These are phyloP conservation scores for Pogonognathellus flavescens DNA, from an alignment of 1,140 invertebrate species.

Conservation along the genomic window DNA sequence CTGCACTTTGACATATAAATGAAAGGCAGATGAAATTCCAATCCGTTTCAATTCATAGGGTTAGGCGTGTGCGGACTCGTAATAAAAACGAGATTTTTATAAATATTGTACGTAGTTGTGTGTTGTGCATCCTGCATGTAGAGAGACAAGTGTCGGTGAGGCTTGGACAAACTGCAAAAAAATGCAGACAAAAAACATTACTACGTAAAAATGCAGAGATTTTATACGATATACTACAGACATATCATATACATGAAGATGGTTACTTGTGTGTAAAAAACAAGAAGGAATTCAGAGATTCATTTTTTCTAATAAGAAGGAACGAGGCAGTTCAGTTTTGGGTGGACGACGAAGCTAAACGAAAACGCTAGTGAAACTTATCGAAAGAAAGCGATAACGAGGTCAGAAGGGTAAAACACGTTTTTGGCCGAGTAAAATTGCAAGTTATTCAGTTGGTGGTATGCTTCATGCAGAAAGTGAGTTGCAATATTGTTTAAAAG, in stretches of 20 bases:
- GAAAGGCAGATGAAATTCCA: conserved; percentile 26
- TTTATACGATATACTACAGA: neutral
- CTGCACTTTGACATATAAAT: neutral
- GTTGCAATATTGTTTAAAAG: no score
- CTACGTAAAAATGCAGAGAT: neutral
- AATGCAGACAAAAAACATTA: neutral
- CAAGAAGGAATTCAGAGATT: conserved; percentile 17
- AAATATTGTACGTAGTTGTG: neutral
- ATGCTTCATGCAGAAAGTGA: no score
- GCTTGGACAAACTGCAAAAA: neutral
- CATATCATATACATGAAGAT: neutral
- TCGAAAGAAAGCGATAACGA: conserved; percentile 36
- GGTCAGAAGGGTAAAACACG: conserved; percentile 34
- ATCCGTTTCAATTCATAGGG: neutral
- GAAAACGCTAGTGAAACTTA: conserved; percentile 42
- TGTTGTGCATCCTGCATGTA: no score
- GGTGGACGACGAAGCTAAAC: conserved; percentile 9
- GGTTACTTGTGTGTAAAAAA: neutral
- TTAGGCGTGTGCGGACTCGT: neutral
- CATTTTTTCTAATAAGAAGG: conserved; percentile 11
- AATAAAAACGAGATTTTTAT: neutral
- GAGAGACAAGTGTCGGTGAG: no score
- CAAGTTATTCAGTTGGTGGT: no score
- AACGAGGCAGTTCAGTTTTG: conserved; percentile 20
- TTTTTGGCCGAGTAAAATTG: neutral